Base-by-base conservation (phyloP, 2,888 invertebrate genomes). In the Perizoma affinitatum region DNA sequence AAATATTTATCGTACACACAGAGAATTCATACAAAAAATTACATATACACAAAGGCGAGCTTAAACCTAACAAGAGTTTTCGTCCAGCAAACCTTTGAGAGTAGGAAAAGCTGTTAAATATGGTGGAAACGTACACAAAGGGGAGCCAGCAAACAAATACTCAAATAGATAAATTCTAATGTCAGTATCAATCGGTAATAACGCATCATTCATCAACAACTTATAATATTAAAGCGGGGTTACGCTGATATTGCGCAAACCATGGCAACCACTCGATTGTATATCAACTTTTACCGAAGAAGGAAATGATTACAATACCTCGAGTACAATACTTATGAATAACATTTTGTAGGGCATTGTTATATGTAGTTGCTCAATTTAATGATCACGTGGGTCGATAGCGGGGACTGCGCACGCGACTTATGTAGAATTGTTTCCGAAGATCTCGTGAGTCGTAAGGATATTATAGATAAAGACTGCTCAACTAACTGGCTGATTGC, bases 361-460 rank as follows among this genome's bases (percentile, higher is more conserved):
- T 51, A 22, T 22, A 22, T 22, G 8, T 6, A 41, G 58, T 58
- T 62, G 47, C 54, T 34, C 54, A 62, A 58, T 3, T 22, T 3
- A 22, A 22, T 36, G 11, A 42, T 7, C 48, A 49, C 50, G 61
- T 51, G 53, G 52, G 36, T 11, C 48, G 48, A 43, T 53, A 7
- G 44, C 35, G 34, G 42, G 5, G 11, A 6, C 34, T 38, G 5
- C 2, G 49, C 48, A 40, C 57, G 54, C 61, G 61, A 38, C 7
- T 38, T 1, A 6, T 38, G 38, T 38, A 4, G 5, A 41, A 1
- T 49, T 57, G 56, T 54, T 57, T 50, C 11, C 53, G 45, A 52
- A 34, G 5, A n/a, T 53, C 52, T 56, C 61, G 56, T 59, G 59
- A 53, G 49, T 56, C 61, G 56, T 59, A 54, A 56, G 49, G 56